Base-by-base conservation (phyloP, 2,113 vertebrate species). In the Aspiorhynchus laticeps region DNA sequence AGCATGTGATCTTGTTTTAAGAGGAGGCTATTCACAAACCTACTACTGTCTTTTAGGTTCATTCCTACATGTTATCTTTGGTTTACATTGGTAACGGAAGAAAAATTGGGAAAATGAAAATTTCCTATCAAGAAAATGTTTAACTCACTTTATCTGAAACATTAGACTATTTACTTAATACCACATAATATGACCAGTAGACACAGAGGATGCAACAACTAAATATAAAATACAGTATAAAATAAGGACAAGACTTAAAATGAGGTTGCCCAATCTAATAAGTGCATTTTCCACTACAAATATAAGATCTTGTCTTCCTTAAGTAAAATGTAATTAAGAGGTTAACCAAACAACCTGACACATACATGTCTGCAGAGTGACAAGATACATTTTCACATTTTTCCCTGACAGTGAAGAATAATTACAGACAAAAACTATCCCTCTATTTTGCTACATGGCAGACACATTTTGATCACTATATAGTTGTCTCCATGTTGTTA, bases 1-100 rank as follows among this genome's bases (percentile, higher is more conserved):
- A 83, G 59, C 75, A 78, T 73, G 85, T 90, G 88, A 88, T 85
- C 31, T 78, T 56, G 24, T 21, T 36, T n/a, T 43, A 36, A 86
- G 56, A 71, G 46, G 41, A 65, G 74, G 59, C 14, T 33, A 63
- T 12, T 67, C 46, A 76, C 36, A 85, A 84, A 36, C 67, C 59
- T 36, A 67, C 46, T 43, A 46, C 15, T 63, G 41, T 21, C 21
- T 86, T 74, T 61, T 63, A 83, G 38, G 67, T 41, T 51, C 2
- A 83, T 83, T 36, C 38, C 48, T 28, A 15, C 19, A 56, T 67
- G 31, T 56, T n/a, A 7, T 67, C 7, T 69, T 41, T 56, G 36
- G 71, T 43, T 74, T 53, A 46, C 43, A 69, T 21, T 71, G 38
- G 31, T 63, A 41, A 80, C 1, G 24, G 19, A 38, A 38, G 19